Conservation (phyloP, 2,888 invertebrate species). For the Agonopterix arenella region DNA sequence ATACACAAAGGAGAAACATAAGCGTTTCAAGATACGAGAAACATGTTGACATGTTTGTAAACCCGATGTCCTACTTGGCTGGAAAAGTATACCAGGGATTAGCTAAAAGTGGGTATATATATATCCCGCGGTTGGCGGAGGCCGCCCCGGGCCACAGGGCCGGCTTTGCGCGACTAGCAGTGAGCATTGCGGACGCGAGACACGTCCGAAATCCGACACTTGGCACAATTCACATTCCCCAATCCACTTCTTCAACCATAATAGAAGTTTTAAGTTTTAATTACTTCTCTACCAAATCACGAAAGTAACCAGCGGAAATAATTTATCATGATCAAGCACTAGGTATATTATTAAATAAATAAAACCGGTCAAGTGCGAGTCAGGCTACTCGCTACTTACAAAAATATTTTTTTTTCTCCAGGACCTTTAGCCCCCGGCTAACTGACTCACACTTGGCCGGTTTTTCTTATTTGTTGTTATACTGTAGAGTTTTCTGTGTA, state of each 20-base stretch:
- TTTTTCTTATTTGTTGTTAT: too few relatives aligned
- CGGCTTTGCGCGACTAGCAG: constrained; percentile 15
- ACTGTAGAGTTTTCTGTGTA: too few relatives aligned
- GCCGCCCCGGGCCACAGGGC: constrained; percentile 7
- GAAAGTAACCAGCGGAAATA: constrained; percentile 17
- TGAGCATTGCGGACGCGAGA: constrained; percentile 47
- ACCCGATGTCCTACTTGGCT: constrained; percentile 15
- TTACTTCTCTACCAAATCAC: constrained; percentile 49
- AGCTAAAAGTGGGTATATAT: constrained; percentile 25
- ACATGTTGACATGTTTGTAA: too few relatives aligned
- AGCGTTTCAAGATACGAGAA: too few relatives aligned
- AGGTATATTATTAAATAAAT: not conserved
- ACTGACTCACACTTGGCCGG: too few relatives aligned
- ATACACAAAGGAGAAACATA: too few relatives aligned
- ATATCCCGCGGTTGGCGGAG: constrained; percentile 18
- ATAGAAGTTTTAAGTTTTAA: constrained; percentile 71
- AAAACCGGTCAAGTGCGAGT: too few relatives aligned
- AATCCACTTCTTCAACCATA: constrained; percentile 40
- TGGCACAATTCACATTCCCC: constrained; percentile 60
- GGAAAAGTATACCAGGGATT: constrained; percentile 29
- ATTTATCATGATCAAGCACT: not conserved
- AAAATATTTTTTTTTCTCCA: too few relatives aligned
- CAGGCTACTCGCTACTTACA: too few relatives aligned
- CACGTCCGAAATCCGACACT: constrained; percentile 70
- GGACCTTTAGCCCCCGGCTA: too few relatives aligned